Base-by-base conservation (phyloP, 2,113 vertebrate genomes). In the Dolichallabes microphthalmus region DNA sequence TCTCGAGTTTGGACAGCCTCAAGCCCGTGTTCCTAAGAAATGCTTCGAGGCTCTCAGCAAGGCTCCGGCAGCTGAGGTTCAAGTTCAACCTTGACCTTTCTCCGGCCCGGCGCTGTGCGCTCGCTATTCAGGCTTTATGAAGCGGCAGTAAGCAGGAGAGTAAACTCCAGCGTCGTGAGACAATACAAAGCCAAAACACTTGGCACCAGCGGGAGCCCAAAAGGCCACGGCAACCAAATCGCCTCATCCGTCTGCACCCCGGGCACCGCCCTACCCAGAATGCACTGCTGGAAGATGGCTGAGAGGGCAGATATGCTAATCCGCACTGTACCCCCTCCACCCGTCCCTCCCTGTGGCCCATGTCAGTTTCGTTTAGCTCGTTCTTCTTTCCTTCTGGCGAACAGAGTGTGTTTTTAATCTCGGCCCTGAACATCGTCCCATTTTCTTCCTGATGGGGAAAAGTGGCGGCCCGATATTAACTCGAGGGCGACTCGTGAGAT, bases 51-150 rank as follows among this genome's bases (percentile, higher is more conserved):
- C 61, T 86, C 53, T 77, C 25, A 61, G 82, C 83, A 53, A 73
- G 82, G 50, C 84, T 87, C 87, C 84, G 83, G 82, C 82, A 85
- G 81, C 80, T 80, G 83, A 87, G 90, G 93, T 93, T 93, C 93
- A 93, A 93, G 92, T 94, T 94, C 89, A 93, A 90, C 86, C 85
- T 60, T 92, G 90, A 94, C 89, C 94, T 77, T 88, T 90, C 86
- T 91, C 88, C 89, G 88, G 90, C 91, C 88, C 63, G 58, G 86
- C 85, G 89, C 94, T 95, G 93, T 94, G 90, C 60, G 86, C 5
- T 74, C 69, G 88, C 90, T 90, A 92, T 94, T 94, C 82, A 92
- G 90, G 89, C 86, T 93, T 93, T 91, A 93, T 93, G 92, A 93
- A 93, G 93, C 91, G 86, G 92, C 88, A 95, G 90, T 94, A 93